These are phyloP conservation scores for Oceanodroma tethys DNA, from an alignment of 2,113 vertebrate genomes.

Conservation along the genomic window DNA sequence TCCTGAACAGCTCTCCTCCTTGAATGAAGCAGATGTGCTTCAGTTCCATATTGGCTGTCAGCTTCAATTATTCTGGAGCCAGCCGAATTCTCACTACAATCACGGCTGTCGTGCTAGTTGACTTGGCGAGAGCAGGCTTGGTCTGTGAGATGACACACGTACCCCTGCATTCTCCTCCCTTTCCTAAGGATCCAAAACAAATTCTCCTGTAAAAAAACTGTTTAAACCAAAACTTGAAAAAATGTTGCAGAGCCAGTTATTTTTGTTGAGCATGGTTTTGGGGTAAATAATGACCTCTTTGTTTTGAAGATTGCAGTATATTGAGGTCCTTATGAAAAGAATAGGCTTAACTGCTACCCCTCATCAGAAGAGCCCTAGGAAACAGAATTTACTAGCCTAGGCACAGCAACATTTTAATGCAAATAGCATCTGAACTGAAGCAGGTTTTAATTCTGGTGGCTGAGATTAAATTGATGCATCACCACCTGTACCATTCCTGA, in stretches of 20 bases:
- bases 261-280: neutral
- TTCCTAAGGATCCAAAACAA: neutral
- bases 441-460: neutral
- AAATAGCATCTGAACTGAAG: neutral
- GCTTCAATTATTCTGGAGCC: neutral
- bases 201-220: neutral
- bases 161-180: neutral
- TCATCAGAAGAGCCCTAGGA: neutral
- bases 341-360: neutral
- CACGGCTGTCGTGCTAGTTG: accelerated
- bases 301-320: neutral
- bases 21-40: slow-evolving; percentile 1
- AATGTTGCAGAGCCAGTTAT: neutral
- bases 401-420: neutral
- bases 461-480: neutral
- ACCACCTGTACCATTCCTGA: accelerated
- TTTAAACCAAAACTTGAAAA: neutral
- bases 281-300: neutral
- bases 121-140: neutral
- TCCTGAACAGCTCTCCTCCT: neutral
- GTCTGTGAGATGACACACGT: neutral
- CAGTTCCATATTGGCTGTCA: neutral
- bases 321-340: neutral
- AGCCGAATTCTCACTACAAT: neutral
- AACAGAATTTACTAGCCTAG: neutral